phyloP scores from a whole-genome alignment of 2,797 vertebrate genomes.

The Leptoclinus maculatus region DNA sequence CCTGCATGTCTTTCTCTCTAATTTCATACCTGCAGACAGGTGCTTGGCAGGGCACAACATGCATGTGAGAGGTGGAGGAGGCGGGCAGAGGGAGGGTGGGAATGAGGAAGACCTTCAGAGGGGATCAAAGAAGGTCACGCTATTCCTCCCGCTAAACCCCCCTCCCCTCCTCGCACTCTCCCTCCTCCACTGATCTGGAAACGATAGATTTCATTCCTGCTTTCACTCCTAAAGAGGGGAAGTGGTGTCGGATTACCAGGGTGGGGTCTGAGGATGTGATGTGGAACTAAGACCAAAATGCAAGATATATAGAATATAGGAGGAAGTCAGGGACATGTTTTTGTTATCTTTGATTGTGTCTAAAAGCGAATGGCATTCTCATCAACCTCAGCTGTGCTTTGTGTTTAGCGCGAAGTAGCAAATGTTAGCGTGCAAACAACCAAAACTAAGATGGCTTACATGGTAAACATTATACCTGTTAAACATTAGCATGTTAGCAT shows the following conservation, averaged over 20 bases:
- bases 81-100: conserved; percentile 44
- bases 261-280: conserved; percentile 54
- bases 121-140: conserved; percentile 79
- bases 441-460: neutral
- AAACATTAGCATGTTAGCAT: neutral
- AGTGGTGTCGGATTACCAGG: conserved; percentile 67
- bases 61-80: conserved; percentile 38
- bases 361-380: neutral
- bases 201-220: conserved; percentile 78
- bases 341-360: neutral
- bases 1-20: conserved; percentile 53
- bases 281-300: conserved; percentile 59
- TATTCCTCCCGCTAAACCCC: conserved; percentile 41
- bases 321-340: neutral
- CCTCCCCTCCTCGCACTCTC: conserved; percentile 11
- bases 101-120: conserved; percentile 67
- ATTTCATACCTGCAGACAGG: conserved; percentile 84
- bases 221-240: conserved; percentile 64
- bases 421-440: neutral
- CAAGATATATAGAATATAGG: conserved; percentile 10
- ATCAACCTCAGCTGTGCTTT: neutral
- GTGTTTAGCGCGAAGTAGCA: neutral
- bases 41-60: conserved; percentile 77
- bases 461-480: neutral
- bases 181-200: conserved; percentile 77